These are phyloP conservation scores for Lymantria monacha DNA, from an alignment of 2,888 invertebrate species.

Conservation along the genomic window DNA sequence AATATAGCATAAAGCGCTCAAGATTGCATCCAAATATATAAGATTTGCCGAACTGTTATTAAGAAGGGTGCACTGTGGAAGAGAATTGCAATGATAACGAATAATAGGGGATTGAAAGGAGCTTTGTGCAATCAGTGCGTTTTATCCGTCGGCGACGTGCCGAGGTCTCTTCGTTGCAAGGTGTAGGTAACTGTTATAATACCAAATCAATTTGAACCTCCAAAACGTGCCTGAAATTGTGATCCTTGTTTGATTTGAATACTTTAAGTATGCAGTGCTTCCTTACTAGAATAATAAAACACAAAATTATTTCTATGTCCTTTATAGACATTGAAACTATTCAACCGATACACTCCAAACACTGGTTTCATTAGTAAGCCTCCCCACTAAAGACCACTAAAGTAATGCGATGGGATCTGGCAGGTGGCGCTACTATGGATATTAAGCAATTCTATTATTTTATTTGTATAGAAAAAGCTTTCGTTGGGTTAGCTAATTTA, in stretches of 20 bases:
- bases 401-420: too few species aligned
- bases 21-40: slow-evolving; percentile 53
- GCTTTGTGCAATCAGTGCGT: slow-evolving; percentile 78
- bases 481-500: too few species aligned
- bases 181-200: slow-evolving; percentile 50
- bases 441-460: too few species aligned
- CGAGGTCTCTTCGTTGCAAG: slow-evolving; percentile 41
- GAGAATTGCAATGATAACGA: slow-evolving; percentile 72
- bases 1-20: slow-evolving; percentile 33
- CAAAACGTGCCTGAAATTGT: slow-evolving; percentile 48
- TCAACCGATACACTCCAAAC: too few species aligned
- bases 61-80: slow-evolving; percentile 53
- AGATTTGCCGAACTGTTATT: slow-evolving; percentile 54
- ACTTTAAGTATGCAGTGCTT: background rate
- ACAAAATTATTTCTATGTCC: too few species aligned
- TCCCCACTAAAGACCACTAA: too few species aligned
- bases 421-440: too few species aligned
- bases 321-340: too few species aligned
- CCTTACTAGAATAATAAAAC: too few species aligned
- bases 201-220: slow-evolving; percentile 37
- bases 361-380: too few species aligned
- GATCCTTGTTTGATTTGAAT: slow-evolving; percentile 17
- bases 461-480: too few species aligned
- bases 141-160: slow-evolving; percentile 57
- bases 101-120: slow-evolving; percentile 65